Evolutionary conservation across 2,888 invertebrate genomes (phyloP).

Genomic region (Noctuana brunneofusca): DNA sequence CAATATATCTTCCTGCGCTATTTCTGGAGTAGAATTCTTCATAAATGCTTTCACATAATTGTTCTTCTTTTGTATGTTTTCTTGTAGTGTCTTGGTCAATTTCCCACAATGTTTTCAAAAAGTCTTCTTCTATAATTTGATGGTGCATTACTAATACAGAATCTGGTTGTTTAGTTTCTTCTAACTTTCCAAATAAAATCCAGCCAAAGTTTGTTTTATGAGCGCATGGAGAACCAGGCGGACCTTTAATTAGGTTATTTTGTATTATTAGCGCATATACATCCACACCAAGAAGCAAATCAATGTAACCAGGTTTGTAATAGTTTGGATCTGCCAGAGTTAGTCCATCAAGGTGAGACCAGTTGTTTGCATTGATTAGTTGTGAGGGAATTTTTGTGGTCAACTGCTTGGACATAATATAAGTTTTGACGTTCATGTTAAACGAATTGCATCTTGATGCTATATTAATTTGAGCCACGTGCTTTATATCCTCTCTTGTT

Average conservation of each 20-base stretch:
- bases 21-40: conserved; percentile 37
- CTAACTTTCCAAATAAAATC: conserved; percentile 39
- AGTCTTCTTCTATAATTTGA: conserved; percentile 35
- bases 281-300: conserved; percentile 38
- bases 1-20: conserved; percentile 39
- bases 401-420: conserved; percentile 37
- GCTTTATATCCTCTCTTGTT: conserved; percentile 35
- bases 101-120: conserved; percentile 39
- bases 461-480: conserved; percentile 37
- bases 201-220: conserved; percentile 40
- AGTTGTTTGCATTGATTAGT: conserved; percentile 27
- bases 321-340: conserved; percentile 33
- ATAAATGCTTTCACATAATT: conserved; percentile 40
- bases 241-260: conserved; percentile 38
- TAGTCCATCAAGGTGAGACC: conserved; percentile 29
- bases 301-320: conserved; percentile 36
- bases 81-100: conserved; percentile 36
- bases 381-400: conserved; percentile 37
- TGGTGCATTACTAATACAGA: conserved; percentile 39
- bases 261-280: conserved; percentile 38
- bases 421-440: conserved; percentile 32
- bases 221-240: conserved; percentile 40
- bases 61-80: conserved; percentile 39
- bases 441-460: conserved; percentile 32
- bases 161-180: conserved; percentile 1